Base-by-base conservation (phyloP, 2,888 invertebrate species). In the Idaea biselata region DNA sequence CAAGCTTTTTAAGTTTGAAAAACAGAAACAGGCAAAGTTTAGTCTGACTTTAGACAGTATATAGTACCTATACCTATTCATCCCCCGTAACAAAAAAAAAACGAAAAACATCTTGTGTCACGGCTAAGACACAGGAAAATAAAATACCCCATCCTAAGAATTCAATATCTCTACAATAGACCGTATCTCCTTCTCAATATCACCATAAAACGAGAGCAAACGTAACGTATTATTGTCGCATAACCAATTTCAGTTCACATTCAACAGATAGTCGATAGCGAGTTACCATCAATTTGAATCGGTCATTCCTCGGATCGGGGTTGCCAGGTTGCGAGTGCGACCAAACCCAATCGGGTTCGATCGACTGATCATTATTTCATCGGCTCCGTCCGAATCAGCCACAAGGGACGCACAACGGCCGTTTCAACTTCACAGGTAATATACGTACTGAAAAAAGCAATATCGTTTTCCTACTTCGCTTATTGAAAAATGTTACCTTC, bases 281-380 rank as follows among this genome's bases (percentile, higher is more conserved):
- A 25, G 44, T 79, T 80, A 82, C 81, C 81, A 83, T 84, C 79
- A 83, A 84, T 85, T 44, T 14, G 44, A 44, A 44, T 68, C 71
- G 68, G 66, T 62, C 69, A 73, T 70, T 68, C 66, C 65, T 66
- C 60, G 64, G 70, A 71, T 73, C 63, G 17, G 17, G 17, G n/a
- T 17, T 55, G 17, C 16, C 17, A 17, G 18, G 18, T 18, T 18
- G 56, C 56, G 14, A 18, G 18, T 18, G 17, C 6, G 14, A 14
- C 16, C 16, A 56, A 8, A 16, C 55, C 63, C 67, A 68, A 66
- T 75, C 67, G 68, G 70, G 67, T 68, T 66, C 75, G 74, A 73
- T 76, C 74, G 76, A 71, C 74, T 80, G 81, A 84, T 87, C 82
- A 87, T 85, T 87, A 87, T 87, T 87, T 86, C 87, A 87, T 84